phyloP scores from a whole-genome alignment of 2,113 vertebrate genomes.

The Misgurnus anguillicaudatus region DNA sequence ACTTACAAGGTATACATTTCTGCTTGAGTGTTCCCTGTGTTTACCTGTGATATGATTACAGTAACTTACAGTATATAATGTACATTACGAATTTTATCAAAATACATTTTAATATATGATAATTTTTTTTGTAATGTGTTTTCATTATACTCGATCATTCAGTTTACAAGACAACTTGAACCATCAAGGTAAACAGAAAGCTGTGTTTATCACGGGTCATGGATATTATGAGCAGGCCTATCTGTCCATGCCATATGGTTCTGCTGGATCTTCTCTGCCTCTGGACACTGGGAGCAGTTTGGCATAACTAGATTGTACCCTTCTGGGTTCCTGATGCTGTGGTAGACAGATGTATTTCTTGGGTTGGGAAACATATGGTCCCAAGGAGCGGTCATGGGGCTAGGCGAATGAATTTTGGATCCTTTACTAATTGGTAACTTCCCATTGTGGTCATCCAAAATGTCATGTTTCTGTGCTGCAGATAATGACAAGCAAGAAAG shows the following conservation, averaged over 20 bases:
- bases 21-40: too few relatives aligned
- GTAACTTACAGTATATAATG: too few relatives aligned
- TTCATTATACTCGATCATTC: neutral
- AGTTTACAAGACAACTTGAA: too few relatives aligned
- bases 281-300: constrained; percentile 18
- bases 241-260: neutral
- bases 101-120: too few relatives aligned
- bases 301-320: constrained; percentile 1
- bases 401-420: neutral
- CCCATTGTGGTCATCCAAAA: constrained; percentile 23
- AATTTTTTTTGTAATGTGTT: too few relatives aligned
- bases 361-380: constrained; percentile 16
- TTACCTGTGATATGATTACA: too few relatives aligned
- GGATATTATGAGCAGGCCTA: neutral
- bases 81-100: too few relatives aligned
- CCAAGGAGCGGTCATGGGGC: neutral
- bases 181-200: neutral
- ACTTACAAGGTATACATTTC: too few relatives aligned
- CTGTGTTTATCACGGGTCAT: neutral
- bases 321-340: neutral
- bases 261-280: constrained; percentile 12
- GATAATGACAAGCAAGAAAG: neutral
- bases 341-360: constrained; percentile 15
- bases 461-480: neutral
- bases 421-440: constrained; percentile 1